phyloP scores from a whole-genome alignment of 2,113 vertebrate genomes.

The Ammospiza nelsoni region DNA sequence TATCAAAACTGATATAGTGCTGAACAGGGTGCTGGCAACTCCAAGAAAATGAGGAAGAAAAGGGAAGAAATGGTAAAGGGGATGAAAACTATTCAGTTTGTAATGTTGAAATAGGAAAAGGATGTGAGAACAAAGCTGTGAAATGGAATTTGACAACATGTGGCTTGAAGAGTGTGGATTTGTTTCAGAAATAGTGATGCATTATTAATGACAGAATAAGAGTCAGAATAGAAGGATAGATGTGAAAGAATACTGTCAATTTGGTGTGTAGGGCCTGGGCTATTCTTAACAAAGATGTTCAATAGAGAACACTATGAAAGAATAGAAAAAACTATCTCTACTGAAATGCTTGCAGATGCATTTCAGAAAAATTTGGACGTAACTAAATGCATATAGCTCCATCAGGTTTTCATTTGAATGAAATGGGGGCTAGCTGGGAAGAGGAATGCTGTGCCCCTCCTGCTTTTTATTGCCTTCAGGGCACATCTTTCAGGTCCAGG shows the following conservation, averaged over 20 bases:
- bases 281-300: not conserved
- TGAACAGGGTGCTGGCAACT: not conserved
- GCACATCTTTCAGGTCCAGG: not conserved
- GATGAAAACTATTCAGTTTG: not conserved
- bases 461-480: not conserved
- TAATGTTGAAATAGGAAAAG: not conserved
- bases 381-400: not conserved
- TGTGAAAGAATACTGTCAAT: not conserved
- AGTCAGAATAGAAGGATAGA: not conserved
- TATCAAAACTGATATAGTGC: not conserved
- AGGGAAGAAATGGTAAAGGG: not conserved
- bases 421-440: not conserved
- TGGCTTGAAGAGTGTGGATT: not conserved
- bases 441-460: not conserved
- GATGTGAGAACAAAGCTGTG: not conserved
- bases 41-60: not conserved
- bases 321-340: not conserved
- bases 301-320: not conserved
- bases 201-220: not conserved
- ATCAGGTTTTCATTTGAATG: not conserved
- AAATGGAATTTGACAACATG: not conserved
- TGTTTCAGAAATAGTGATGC: not conserved
- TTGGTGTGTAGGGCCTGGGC: not conserved
- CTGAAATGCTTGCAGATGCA: not conserved
- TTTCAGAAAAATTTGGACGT: not conserved